Base-by-base conservation (phyloP, 2,888 invertebrate species). In the Ophion ellenae region DNA sequence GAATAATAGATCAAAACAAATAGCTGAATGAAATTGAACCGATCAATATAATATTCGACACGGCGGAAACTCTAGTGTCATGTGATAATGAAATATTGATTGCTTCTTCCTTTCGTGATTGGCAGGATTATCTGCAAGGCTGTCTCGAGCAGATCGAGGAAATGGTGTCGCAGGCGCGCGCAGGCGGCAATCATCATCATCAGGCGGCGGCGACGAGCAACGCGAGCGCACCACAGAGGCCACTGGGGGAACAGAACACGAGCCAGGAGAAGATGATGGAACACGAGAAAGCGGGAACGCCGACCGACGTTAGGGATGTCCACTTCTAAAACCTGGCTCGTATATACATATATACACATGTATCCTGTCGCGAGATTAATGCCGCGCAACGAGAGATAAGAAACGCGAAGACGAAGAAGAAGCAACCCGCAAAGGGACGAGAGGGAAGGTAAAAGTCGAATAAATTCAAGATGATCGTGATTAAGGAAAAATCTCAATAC, bases 281-380 rank as follows among this genome's bases (percentile, higher is more conserved):
- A 88, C 96, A 96, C 94, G 96, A 96, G 94, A 96, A 96, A 94
- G 97, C 97, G 89, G 96, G 96, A 89, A 97, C 97, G 79, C 97
- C 98, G 90, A 98, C 97, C 90, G 98, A 98, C 94, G 97, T 98
- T 90, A 96, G 97, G 90, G 97, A 98, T 94, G 96, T 98, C 89
- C 96, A 97, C 94, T 97, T 97, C 95, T 97, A 95, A 95, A 47
- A 85, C 83, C 87, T 88, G 88, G 87, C 88, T 88, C 88, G 87
- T 53, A 28, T 32, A 67, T 53, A 63, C 0, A 47, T 45, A 45
- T 47, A 61, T 11, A 75, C 69, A 0, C 17, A 40, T 11, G 24
- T 24, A 79, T 28, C 28, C n/a, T 14, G 20, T 59, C 40, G 75
- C 24, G 47, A 74, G 45, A 53, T 79, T 80, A 78, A 57, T 47